These are phyloP conservation scores for Drosophila miranda DNA, from an alignment of 1,140 invertebrate species.

Conservation along the genomic window DNA sequence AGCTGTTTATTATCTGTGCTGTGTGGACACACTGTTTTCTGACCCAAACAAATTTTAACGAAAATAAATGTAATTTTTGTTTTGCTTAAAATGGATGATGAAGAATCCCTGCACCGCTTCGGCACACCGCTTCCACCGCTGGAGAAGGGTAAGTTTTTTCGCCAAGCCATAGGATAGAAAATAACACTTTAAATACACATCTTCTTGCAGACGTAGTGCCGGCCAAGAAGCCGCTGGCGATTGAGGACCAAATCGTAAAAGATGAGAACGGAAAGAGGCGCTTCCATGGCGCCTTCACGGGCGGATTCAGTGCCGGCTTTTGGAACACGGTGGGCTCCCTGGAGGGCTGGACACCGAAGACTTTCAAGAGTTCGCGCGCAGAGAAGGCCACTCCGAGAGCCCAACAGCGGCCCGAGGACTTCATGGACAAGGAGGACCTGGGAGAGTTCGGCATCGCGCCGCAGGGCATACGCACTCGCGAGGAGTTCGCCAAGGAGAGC, in stretches of 20 bases:
- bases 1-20: slow-evolving; percentile 1
- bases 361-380: slow-evolving; percentile 94
- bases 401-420: slow-evolving; percentile 92
- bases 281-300: slow-evolving; percentile 99
- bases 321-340: slow-evolving; percentile 98
- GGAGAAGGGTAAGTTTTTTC: slow-evolving; percentile 87
- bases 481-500: slow-evolving; percentile 86
- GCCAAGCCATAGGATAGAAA: no score
- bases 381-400: slow-evolving; percentile 85
- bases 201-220: slow-evolving; percentile 87
- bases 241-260: slow-evolving; percentile 95
- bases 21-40: slow-evolving; percentile 14
- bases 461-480: slow-evolving; percentile 89
- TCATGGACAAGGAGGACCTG: slow-evolving; percentile 99
- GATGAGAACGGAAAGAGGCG: slow-evolving; percentile 94
- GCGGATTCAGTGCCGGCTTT: slow-evolving; percentile 99
- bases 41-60: slow-evolving; percentile 20
- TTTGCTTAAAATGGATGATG: slow-evolving; percentile 76
- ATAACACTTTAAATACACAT: slow-evolving; percentile 4
- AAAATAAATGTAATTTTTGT: slow-evolving; percentile 3
- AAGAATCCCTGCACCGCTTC: slow-evolving; percentile 88
- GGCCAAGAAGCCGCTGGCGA: slow-evolving; percentile 90
- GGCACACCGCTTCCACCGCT: slow-evolving; percentile 90
- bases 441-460: slow-evolving; percentile 98
- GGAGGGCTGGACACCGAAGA: slow-evolving; percentile 96